A percentile compares a stretch with the other conserved stretches of the same genome.
Conservation (phyloP, 1,140 invertebrate species). For the Paramacrobiotus metropolitanus region DNA sequence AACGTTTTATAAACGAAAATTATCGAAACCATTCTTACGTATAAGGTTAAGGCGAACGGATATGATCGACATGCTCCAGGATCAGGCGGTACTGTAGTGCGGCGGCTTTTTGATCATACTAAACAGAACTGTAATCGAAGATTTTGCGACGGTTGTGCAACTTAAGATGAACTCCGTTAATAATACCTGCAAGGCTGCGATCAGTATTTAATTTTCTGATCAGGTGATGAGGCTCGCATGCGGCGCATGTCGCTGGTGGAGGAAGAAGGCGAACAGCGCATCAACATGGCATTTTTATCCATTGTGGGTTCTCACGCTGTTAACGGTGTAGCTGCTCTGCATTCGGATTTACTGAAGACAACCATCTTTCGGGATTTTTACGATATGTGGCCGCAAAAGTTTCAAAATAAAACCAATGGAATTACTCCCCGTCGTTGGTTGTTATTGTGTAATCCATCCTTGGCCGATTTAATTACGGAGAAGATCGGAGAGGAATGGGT, state of each 20-base stretch:
- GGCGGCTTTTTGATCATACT: no score
- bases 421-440: constrained; percentile 93
- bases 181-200: no score
- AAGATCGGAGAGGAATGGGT: constrained; percentile 95
- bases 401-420: constrained; percentile 98
- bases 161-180: no score
- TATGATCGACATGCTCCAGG: no score
- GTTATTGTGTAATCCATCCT: constrained; percentile 73
- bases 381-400: constrained; percentile 78
- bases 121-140: no score
- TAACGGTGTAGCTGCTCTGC: constrained; percentile 88
- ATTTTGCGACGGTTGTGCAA: no score
- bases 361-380: constrained; percentile 77
- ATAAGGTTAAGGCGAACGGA: no score
- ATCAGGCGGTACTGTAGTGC: no score
- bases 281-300: constrained; percentile 92
- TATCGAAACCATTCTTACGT: no score
- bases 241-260: constrained; percentile 81
- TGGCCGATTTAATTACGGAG: constrained; percentile 82
- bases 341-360: constrained; percentile 83
- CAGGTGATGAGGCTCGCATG: constrained; percentile 60
- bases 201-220: no score
- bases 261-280: constrained; percentile 76
- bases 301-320: constrained; percentile 91
- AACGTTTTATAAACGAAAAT: no score